Percentiles rank a stretch among this genome's conserved stretches.
Conservation (phyloP, 2,113 vertebrate genomes). For the Corythaeola cristata region DNA sequence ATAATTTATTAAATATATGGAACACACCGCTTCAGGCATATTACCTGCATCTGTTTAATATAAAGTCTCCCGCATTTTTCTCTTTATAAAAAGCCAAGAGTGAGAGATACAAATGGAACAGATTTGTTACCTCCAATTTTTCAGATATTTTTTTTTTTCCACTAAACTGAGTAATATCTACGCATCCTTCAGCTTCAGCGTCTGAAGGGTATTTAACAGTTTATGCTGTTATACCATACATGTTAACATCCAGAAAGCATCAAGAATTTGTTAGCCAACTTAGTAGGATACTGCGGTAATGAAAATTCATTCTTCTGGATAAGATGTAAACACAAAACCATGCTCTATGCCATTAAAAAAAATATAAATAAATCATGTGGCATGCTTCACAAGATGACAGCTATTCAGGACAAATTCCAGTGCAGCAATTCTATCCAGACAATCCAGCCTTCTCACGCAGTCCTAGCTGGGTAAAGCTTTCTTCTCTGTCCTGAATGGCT, state of each 20-base stretch:
- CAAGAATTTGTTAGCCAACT: not conserved
- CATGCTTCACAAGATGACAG: not conserved
- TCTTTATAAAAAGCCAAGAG: not conserved
- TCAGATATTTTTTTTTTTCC: not conserved
- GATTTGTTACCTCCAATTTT: not conserved
- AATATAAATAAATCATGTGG: no score
- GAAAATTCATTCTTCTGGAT: not conserved
- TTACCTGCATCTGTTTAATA: not conserved
- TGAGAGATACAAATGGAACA: not conserved
- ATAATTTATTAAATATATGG: constrained; percentile 24
- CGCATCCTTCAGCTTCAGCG: not conserved
- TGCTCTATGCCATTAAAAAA: not conserved
- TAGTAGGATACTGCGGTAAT: not conserved
- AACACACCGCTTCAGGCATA: not conserved
- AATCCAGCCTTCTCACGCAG: not conserved
- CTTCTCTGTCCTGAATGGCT: not conserved
- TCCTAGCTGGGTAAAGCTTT: not conserved
- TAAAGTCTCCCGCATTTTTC: not conserved
- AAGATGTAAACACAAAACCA: not conserved
- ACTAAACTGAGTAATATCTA: not conserved
- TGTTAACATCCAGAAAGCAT: not conserved
- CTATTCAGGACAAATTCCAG: not conserved
- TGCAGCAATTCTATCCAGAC: not conserved
- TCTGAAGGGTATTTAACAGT: not conserved
- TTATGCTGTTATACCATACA: accelerated